A percentile compares a stretch with the other conserved stretches of the same genome.
phyloP scores from a whole-genome alignment of 2,888 invertebrate genomes.

The Mythimna albipuncta region DNA sequence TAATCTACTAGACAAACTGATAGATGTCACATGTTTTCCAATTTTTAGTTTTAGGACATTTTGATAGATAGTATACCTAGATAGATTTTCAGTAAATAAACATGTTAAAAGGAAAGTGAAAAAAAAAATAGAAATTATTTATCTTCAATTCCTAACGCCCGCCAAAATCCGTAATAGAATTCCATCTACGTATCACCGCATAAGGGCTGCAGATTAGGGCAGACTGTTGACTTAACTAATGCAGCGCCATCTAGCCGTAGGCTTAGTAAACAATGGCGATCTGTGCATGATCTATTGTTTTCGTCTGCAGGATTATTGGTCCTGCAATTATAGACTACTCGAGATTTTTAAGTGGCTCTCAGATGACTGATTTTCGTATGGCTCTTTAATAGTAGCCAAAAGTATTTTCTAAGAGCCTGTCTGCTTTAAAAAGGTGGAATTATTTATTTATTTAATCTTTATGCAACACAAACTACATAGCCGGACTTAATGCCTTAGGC shows the following conservation, averaged over 20 bases:
- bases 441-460: no score
- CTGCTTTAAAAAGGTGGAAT: no score
- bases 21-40: no score
- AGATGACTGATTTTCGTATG: background rate
- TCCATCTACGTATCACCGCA: constrained; percentile 27
- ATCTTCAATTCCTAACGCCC: constrained; percentile 11
- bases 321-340: constrained; percentile 68
- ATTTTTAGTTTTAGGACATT: no score
- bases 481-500: no score
- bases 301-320: constrained; percentile 79
- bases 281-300: constrained; percentile 78
- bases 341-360: constrained; percentile 23
- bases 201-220: constrained; percentile 76
- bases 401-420: no score
- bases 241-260: constrained; percentile 88
- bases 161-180: constrained; percentile 33
- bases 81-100: no score
- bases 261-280: constrained; percentile 79
- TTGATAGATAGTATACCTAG: no score
- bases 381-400: no score
- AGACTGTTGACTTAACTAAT: constrained; percentile 86
- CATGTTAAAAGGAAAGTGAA: no score
- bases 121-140: background rate
- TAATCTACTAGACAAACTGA: no score
- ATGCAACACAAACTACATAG: no score